Conservation (phyloP, 1,140 invertebrate species). For the Sarcophaga bullata region DNA sequence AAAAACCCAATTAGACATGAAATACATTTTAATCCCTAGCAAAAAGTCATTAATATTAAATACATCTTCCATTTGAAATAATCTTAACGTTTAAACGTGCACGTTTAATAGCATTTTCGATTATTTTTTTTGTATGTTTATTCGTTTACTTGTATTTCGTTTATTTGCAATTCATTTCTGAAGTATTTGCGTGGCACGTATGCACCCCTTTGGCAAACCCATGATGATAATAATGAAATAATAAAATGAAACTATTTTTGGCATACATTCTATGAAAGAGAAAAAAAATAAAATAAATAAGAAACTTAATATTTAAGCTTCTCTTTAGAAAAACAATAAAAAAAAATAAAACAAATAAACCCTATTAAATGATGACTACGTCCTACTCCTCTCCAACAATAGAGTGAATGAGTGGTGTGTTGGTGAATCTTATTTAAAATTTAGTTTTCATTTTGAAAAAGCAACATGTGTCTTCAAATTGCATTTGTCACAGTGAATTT, state of each 20-base stretch:
- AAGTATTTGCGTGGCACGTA: conserved; percentile 39
- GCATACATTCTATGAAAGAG: neutral
- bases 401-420: neutral
- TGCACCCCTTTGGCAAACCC: conserved; percentile 23
- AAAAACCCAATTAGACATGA: neutral
- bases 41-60: conserved; percentile 11
- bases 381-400: neutral
- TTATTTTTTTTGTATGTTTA: no score
- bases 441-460: no score
- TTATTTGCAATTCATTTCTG: conserved; percentile 24
- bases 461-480: conserved; percentile 31
- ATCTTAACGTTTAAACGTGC: neutral
- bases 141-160: neutral
- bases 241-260: conserved; percentile 25
- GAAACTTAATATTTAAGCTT: neutral
- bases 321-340: neutral
- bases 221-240: neutral
- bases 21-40: conserved; percentile 1
- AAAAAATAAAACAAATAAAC: no score
- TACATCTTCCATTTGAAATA: neutral
- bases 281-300: neutral
- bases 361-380: neutral
- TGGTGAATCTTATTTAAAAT: neutral
- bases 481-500: conserved; percentile 25
- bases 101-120: neutral